A percentile compares a stretch with the other conserved stretches of the same genome.
Conservation (phyloP, 2,888 invertebrate species). For the Phengaris arion region DNA sequence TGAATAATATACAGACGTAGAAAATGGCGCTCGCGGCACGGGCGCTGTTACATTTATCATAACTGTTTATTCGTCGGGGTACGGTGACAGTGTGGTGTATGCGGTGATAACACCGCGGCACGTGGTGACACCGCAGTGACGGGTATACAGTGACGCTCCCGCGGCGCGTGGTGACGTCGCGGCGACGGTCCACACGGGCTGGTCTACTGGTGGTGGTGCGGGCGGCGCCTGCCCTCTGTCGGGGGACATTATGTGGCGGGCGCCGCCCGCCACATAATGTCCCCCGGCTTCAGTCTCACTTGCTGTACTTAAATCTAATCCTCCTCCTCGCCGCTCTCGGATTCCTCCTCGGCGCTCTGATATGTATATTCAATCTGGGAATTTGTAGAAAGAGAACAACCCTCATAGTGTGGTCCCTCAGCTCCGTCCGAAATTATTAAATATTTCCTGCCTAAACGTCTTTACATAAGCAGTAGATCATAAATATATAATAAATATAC, state of each 20-base stretch:
- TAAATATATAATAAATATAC: no score
- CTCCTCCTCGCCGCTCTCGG: conserved; percentile 77
- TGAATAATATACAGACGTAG: conserved; percentile 75
- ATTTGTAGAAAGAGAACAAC: no score
- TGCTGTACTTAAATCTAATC: conserved; percentile 76
- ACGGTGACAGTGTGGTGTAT: background rate
- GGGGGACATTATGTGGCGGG: conserved; percentile 35
- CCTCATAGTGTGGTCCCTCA: no score
- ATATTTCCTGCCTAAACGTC: no score
- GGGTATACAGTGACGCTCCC: no score
- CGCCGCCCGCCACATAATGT: no score
- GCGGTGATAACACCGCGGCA: background rate
- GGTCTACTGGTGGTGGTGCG: conserved; percentile 44
- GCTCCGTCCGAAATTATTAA: no score
- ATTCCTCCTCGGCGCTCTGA: conserved; percentile 47
- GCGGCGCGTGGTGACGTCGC: conserved; percentile 24
- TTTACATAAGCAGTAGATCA: no score
- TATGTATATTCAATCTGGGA: no score
- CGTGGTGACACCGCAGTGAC: conserved; percentile 25
- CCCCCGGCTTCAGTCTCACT: conserved; percentile 72
- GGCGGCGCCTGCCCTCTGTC: conserved; percentile 34
- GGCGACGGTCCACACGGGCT: background rate
- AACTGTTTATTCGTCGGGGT: background rate
- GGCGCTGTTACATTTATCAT: conserved; percentile 37
- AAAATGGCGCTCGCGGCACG: conserved; percentile 58